Base-by-base conservation (phyloP, 1,140 invertebrate species). In the Chlorops oryzae region DNA sequence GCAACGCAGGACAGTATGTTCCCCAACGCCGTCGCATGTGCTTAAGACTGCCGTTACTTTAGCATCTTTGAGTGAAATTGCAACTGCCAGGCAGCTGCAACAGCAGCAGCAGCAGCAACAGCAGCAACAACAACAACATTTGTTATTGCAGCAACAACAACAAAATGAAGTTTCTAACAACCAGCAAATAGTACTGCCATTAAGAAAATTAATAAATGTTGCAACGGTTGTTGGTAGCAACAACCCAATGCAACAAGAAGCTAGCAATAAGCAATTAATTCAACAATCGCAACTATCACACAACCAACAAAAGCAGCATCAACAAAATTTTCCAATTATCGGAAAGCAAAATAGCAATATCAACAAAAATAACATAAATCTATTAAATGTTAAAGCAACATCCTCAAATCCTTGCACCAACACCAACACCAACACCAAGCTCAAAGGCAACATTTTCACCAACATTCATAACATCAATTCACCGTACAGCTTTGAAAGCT, bases 21-120 rank as follows among this genome's bases (percentile, higher is more conserved):
- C 62, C 37, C 58, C 65, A 12, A 59, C 63, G 38, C 62, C 66
- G 28, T 59, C 63, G 23, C 64, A 70, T 54, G 60, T 70, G 24
- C 51, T 70, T 1, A 69, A 70, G 46, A 67, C 66, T 40, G 66
- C 65, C 22, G 66, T 70, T 38, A 68, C 65, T 42, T 54, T 68
- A 51, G 65, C 65, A 50, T 68, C 50, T 38, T 48, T 68, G 45
- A 63, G 65, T 54, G 65, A 68, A 49, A 68, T 68, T 45, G 61
- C 65, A 37, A 58, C 65, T 24, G 65, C 59, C 13, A 62, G 55
- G n/a, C 55, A 52, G 21, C 54, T 54, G 23, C 57, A 61, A 22
- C 47, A 62, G 43, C 55, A 58, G 44, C 52, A 63, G 20, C 52
- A 59, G 34, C 32, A 57, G 44, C 54, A 54, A 28, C 49, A 55